Conservation (phyloP, 2,797 vertebrate species). For the Peromyscus nudipes region DNA sequence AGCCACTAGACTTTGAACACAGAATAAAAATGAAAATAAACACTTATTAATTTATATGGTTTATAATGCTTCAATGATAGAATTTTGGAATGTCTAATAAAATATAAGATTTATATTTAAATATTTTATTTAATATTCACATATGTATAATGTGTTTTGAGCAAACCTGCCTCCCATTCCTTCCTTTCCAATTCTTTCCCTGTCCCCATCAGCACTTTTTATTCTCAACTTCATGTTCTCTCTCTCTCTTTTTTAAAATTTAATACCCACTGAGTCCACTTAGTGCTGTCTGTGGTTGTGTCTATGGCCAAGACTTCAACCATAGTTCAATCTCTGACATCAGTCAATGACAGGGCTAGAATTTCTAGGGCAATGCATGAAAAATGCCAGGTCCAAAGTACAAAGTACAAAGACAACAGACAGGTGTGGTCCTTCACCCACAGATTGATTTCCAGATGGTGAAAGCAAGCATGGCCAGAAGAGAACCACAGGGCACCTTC, state of each 20-base stretch:
- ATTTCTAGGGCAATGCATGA: background rate
- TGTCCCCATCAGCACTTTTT: background rate
- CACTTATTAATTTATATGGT: no score
- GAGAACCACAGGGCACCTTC: background rate
- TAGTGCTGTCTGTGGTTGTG: background rate
- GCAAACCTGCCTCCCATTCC: background rate
- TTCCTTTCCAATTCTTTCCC: background rate
- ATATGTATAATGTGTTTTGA: background rate
- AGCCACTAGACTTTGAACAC: background rate
- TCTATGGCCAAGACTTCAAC: background rate
- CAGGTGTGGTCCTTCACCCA: fast-evolving
- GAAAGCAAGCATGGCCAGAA: background rate
- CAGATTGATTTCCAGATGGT: background rate
- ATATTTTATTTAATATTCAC: background rate
- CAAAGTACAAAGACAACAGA: no score
- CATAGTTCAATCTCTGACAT: background rate
- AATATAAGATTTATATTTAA: background rate
- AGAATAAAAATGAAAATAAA: background rate
- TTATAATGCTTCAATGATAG: background rate
- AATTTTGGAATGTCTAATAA: background rate
- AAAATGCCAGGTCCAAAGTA: fast-evolving
- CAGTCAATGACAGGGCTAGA: fast-evolving
- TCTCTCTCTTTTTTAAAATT: background rate
- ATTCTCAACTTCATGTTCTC: background rate
- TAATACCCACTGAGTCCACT: background rate